Base-by-base conservation (phyloP, 2,797 vertebrate genomes). In the Propithecus perrieri region DNA sequence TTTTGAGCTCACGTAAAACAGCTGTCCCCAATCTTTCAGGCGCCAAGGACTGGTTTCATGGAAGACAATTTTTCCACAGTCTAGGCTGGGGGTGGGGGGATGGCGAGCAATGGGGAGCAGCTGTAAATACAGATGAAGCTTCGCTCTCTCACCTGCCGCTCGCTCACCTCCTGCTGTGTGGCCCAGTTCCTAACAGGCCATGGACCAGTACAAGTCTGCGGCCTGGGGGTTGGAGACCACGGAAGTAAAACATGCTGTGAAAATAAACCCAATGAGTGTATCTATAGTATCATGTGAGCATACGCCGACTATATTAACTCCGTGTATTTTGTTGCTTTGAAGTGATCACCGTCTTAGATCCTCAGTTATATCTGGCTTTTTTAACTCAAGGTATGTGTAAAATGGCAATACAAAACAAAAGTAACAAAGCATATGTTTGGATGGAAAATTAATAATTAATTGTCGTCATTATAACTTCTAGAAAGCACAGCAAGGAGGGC, bases 381-480 rank as follows among this genome's bases (percentile, higher is more conserved):
- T 30, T 33, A 89, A 79, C 0, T 69, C 55, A 84, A 75, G 26
- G 24, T 48, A 38, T 71, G 4, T 63, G 4, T 65, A 85, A 85
- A 93, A 83, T 13, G 53, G 50, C 35, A 88, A 95, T 61, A 85
- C n/a, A 61, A 90, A 86, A 63, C 17, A 53, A 86, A 90, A 85
- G 12, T 61, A 79, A 91, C 69, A 63, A 65, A 63, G 88, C 17
- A 10, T 50, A 48, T 22, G 15, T 65, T 80, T 76, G 30, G 33
- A 53, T 30, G n/a, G 41, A 67, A 95, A 84, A 35, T 63, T 57
- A 85, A 50, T 55, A 46, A 94, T 81, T 59, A 38, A 72, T 65
- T 95, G 76, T 87, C 48, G 83, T 74, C 53, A 57, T 43, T 33
- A 7, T 26, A 59, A 61, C 48, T 89, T 88, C 81, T 74, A 35